Percentiles rank a stretch among this genome's conserved stretches.
phyloP scores from a whole-genome alignment of 2,797 vertebrate genomes.

The Knipowitschia caucasica region DNA sequence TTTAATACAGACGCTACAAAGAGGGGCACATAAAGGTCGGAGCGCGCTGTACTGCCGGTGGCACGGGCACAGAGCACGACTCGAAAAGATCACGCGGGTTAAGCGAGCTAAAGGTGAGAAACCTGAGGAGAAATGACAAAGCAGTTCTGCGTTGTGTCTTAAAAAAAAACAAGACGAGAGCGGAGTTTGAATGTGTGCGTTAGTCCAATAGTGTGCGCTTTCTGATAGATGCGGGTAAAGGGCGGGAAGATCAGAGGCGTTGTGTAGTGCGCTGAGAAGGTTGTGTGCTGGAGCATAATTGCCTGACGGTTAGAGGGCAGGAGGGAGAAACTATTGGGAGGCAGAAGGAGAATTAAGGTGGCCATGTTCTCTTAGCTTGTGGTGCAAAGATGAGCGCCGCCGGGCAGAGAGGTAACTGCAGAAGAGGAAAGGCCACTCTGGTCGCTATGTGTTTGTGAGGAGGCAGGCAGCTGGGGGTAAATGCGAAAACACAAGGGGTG shows the following conservation, averaged over 20 bases:
- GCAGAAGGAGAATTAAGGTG: constrained; percentile 53
- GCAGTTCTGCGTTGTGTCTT: constrained; percentile 1
- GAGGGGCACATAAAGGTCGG: constrained; percentile 46
- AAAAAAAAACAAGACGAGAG: constrained; percentile 17
- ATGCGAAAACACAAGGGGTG: constrained; percentile 35
- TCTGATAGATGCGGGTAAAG: constrained; percentile 53
- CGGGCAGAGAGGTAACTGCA: constrained; percentile 32
- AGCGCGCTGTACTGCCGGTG: constrained; percentile 24
- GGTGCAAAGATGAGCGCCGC: constrained; percentile 38
- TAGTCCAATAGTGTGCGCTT: constrained; percentile 35
- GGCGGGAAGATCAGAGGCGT: constrained; percentile 52
- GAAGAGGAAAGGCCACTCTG: constrained; percentile 52
- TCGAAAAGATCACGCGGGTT: constrained; percentile 37
- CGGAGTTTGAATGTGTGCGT: constrained; percentile 25
- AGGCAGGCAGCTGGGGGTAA: constrained; percentile 47
- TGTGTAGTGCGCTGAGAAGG: constrained; percentile 52
- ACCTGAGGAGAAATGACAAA: constrained; percentile 16
- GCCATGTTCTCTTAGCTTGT: constrained; percentile 42
- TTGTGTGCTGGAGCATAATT: constrained; percentile 56
- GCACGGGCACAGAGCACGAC: constrained; percentile 18
- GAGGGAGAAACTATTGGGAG: constrained; percentile 44
- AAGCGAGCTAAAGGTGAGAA: constrained; percentile 43
- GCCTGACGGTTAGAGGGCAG: constrained; percentile 60
- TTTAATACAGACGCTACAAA: constrained; percentile 24
- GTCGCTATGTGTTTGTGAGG: constrained; percentile 42